Conservation (phyloP, 2,797 vertebrate species). For the Gallinago nigripennis region DNA sequence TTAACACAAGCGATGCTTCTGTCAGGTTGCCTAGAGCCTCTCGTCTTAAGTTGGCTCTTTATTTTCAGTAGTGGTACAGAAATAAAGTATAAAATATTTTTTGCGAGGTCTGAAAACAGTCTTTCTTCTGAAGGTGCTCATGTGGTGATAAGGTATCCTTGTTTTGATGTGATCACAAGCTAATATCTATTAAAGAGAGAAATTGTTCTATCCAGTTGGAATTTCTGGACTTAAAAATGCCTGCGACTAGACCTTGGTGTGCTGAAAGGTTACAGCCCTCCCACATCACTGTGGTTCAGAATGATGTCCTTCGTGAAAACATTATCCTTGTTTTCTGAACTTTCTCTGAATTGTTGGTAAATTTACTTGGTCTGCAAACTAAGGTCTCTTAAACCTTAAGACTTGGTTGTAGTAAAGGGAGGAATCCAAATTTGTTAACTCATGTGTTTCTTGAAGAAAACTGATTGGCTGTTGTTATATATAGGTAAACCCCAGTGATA, state of each 20-base stretch:
- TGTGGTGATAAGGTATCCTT: not conserved
- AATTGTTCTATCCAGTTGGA: not conserved
- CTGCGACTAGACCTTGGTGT: not conserved
- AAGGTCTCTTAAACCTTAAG: conserved; percentile 26
- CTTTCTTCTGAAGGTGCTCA: not conserved
- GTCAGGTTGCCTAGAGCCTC: conserved; percentile 46
- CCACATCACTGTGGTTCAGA: not conserved
- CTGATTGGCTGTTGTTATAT: conserved; percentile 83
- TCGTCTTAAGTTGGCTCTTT: conserved; percentile 18
- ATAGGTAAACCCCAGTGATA: conserved; percentile 90
- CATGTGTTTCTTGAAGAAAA: conserved; percentile 80
- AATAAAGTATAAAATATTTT: conserved; percentile 32
- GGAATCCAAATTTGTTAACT: conserved; percentile 76
- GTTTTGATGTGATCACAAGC: not conserved
- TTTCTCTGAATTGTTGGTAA: conserved; percentile 3
- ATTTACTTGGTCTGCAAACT: not conserved
- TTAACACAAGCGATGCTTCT: conserved; percentile 43
- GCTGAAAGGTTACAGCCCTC: not conserved
- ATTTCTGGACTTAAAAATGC: not conserved
- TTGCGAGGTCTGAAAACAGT: not conserved
- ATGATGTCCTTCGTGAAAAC: not conserved
- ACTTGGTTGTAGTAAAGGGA: conserved; percentile 68
- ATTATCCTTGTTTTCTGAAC: not conserved
- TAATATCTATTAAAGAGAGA: not conserved
- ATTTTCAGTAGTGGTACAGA: conserved; percentile 23